Evolutionary conservation across 2,888 invertebrate species (phyloP).

Genomic region (Plusia festucae): DNA sequence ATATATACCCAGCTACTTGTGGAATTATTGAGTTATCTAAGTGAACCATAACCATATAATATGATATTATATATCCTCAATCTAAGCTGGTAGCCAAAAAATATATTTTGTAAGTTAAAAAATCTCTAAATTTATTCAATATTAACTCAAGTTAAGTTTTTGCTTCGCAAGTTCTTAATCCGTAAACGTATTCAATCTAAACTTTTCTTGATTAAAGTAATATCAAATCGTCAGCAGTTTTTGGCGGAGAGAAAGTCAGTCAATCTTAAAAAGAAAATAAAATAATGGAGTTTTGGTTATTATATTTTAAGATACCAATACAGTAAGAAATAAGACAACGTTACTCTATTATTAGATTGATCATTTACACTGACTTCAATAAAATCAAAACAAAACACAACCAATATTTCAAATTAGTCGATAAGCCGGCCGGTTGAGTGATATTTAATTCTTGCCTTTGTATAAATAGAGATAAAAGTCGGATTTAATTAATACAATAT

Average conservation of each 20-base stretch:
- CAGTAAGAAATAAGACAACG: neutral
- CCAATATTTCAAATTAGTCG: neutral
- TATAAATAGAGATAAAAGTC: neutral
- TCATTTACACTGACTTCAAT: neutral
- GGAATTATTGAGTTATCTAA: too few relatives aligned
- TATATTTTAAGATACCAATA: neutral
- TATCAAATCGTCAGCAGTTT: neutral
- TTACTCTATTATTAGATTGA: neutral
- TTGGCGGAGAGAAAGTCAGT: neutral
- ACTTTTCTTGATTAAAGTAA: conserved; percentile 7
- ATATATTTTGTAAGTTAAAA: neutral
- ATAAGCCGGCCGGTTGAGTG: neutral
- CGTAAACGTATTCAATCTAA: conserved; percentile 6
- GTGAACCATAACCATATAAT: too few relatives aligned
- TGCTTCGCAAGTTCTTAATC: conserved; percentile 3
- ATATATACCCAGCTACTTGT: too few relatives aligned
- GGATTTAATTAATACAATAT: neutral
- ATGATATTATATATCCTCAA: too few relatives aligned
- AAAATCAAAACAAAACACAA: neutral
- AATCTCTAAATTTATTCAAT: neutral
- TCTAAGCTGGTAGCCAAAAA: too few relatives aligned
- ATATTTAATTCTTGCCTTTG: neutral
- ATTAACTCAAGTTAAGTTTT: neutral
- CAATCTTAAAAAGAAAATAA: neutral
- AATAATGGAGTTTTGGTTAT: neutral